Evolutionary conservation across 2,113 vertebrate genomes (phyloP).

Genomic region (Azemiops feae): DNA sequence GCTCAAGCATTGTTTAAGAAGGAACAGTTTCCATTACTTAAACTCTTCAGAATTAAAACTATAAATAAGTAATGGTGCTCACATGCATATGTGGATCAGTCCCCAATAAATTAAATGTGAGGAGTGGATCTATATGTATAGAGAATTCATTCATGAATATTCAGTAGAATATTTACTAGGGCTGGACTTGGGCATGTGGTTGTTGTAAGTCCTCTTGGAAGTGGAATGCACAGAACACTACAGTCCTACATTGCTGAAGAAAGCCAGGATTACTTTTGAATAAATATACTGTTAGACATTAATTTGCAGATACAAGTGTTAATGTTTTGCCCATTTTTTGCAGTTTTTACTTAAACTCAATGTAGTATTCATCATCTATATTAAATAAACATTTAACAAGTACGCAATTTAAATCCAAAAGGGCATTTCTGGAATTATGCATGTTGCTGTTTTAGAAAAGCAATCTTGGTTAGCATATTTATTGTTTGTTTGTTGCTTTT

Average conservation of each 20-base stretch:
- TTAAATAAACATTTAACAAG: not conserved
- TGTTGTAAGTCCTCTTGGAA: not conserved
- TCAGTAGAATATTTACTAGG: not conserved
- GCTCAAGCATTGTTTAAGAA: not conserved
- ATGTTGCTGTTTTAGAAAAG: not conserved
- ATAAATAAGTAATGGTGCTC: not conserved
- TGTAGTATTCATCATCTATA: not conserved
- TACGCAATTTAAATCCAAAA: not conserved
- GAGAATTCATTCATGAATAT: not conserved
- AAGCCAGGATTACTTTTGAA: not conserved
- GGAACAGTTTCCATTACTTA: not conserved
- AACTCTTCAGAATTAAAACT: not conserved
- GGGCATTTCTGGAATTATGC: not conserved
- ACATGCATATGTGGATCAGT: not conserved
- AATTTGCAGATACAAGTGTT: not conserved
- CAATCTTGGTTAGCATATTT: slow-evolving; percentile 4
- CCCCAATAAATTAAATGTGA: not conserved
- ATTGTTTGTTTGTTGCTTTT: slow-evolving; percentile 22
- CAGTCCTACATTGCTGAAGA: not conserved
- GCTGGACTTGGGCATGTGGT: not conserved
- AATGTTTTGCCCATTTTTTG: too few species aligned
- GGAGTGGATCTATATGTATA: not conserved
- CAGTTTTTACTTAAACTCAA: not conserved
- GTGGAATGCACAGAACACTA: not conserved
- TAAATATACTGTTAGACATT: not conserved